Evolutionary conservation across 1,140 invertebrate species (phyloP).

Genomic region (Ridgeia piscesae): DNA sequence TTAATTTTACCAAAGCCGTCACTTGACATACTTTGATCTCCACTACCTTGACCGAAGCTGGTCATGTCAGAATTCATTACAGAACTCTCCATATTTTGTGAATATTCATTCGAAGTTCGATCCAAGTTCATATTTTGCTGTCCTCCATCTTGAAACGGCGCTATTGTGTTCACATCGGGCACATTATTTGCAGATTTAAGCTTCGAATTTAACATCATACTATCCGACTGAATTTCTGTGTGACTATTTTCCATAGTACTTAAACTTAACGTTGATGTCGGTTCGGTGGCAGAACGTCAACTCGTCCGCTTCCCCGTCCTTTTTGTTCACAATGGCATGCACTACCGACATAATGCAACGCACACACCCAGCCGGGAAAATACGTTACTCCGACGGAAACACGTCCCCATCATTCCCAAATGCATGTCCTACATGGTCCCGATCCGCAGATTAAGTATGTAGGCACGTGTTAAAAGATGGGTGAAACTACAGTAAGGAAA

Average conservation of each 20-base stretch:
- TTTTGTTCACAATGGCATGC: constrained; percentile 41
- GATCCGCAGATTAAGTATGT: constrained; percentile 25
- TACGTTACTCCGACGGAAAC: constrained; percentile 31
- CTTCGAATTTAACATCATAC: constrained; percentile 37
- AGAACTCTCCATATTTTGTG: constrained; percentile 42
- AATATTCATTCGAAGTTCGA: constrained; percentile 38
- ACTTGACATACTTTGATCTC: constrained; percentile 39
- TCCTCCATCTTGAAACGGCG: constrained; percentile 54
- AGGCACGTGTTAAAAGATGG: constrained; percentile 45
- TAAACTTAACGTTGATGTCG: constrained; percentile 35
- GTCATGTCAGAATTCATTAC: constrained; percentile 48
- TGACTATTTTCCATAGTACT: constrained; percentile 38
- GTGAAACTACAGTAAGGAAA: constrained; percentile 39
- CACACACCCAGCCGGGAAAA: constrained; percentile 37
- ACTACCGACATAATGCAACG: constrained; percentile 40
- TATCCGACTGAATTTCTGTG: constrained; percentile 34
- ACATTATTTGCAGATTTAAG: constrained; percentile 37
- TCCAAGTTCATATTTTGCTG: constrained; percentile 44
- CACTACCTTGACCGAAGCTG: constrained; percentile 41
- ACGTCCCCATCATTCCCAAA: constrained; percentile 19
- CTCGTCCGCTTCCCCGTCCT: constrained; percentile 35
- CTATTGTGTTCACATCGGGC: constrained; percentile 46
- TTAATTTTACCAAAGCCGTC: constrained; percentile 46
- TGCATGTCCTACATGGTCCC: constrained; percentile 23
- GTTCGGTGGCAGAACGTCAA: constrained; percentile 30